phyloP scores from a whole-genome alignment of 2,888 invertebrate species.

The Seira sanloemensis region DNA sequence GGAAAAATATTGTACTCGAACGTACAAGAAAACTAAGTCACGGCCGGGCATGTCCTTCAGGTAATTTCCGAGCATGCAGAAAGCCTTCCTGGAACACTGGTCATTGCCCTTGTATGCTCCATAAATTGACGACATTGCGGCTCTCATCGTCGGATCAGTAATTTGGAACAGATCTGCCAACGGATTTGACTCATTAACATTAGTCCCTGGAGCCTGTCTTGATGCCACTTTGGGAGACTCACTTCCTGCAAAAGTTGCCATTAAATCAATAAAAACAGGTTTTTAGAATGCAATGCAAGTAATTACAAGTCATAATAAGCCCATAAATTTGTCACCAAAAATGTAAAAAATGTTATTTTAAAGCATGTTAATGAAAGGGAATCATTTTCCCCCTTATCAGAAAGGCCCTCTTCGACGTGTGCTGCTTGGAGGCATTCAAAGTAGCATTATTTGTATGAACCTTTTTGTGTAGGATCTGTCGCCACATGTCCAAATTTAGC shows the following conservation, averaged over 20 bases:
- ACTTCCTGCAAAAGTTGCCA: too few relatives aligned
- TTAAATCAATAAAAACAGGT: too few relatives aligned
- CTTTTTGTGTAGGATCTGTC: slow-evolving; percentile 37
- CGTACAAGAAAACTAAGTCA: slow-evolving; percentile 65
- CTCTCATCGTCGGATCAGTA: slow-evolving; percentile 39
- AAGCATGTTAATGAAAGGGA: too few relatives aligned
- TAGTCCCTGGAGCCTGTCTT: not conserved
- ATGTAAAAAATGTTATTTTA: too few relatives aligned
- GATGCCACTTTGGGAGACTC: not conserved
- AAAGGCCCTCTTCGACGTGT: too few relatives aligned
- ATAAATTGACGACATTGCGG: slow-evolving; percentile 48
- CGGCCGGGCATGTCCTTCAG: slow-evolving; percentile 60
- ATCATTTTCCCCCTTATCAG: too few relatives aligned
- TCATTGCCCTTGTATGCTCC: slow-evolving; percentile 59
- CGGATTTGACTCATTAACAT: slow-evolving; percentile 44
- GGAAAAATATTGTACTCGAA: not conserved
- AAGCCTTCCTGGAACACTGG: slow-evolving; percentile 62
- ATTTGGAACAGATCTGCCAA: slow-evolving; percentile 57
- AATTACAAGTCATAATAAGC: too few relatives aligned
- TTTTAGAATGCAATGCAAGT: too few relatives aligned
- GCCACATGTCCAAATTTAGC: slow-evolving; percentile 38
- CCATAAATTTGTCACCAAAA: too few relatives aligned
- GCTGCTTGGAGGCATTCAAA: too few relatives aligned
- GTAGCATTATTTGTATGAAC: too few relatives aligned
- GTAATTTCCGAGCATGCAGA: slow-evolving; percentile 66